Evolutionary conservation across 2,113 vertebrate species (phyloP).

Genomic region (Gymnogyps californianus): DNA sequence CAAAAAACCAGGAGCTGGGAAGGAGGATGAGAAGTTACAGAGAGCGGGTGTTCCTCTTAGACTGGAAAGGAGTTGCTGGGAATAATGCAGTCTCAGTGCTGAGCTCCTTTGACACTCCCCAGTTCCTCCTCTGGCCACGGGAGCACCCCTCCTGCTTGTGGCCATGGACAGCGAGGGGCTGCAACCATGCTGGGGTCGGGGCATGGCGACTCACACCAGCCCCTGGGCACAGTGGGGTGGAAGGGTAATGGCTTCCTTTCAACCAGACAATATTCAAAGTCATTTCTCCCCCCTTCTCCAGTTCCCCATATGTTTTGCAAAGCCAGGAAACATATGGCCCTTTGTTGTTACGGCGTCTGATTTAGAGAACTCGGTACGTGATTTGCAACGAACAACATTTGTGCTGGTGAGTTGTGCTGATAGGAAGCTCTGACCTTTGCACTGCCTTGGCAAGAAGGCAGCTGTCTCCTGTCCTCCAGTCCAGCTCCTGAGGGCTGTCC

Average conservation of each 20-base stretch:
- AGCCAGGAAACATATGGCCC: background rate
- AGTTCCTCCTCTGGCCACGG: background rate
- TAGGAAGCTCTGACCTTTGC: background rate
- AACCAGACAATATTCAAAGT: background rate
- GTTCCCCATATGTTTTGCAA: background rate
- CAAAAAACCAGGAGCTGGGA: background rate
- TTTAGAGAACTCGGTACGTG: background rate
- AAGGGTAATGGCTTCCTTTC: background rate
- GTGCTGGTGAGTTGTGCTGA: background rate
- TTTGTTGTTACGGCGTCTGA: background rate
- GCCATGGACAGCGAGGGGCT: background rate
- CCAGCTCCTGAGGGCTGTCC: background rate
- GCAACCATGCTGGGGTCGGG: accelerated
- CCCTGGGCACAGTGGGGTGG: background rate
- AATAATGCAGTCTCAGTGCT: background rate
- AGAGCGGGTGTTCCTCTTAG: background rate
- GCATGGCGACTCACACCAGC: accelerated
- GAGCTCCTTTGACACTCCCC: background rate
- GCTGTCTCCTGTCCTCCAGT: background rate
- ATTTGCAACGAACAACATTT: background rate
- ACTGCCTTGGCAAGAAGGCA: background rate
- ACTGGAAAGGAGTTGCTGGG: background rate
- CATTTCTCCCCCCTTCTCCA: background rate
- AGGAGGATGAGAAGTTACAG: background rate
- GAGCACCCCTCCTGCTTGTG: background rate